Conservation (phyloP, 2,888 invertebrate species). For the Callyntrura sp. region DNA sequence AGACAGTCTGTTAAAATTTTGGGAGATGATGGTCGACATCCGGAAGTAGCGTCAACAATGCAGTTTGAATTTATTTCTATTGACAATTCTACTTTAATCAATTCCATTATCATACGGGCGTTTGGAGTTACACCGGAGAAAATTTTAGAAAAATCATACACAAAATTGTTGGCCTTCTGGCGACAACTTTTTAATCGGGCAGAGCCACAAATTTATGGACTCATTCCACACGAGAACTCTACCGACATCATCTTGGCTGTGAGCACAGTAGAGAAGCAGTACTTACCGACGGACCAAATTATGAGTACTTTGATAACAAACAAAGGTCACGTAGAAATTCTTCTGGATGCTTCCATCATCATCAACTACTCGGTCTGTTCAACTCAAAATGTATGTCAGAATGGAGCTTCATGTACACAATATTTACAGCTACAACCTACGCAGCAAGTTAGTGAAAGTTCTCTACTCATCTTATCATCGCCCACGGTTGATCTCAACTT, state of each 20-base stretch:
- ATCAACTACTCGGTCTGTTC: constrained; percentile 93
- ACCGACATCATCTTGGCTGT: constrained; percentile 91
- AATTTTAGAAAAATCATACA: constrained; percentile 92
- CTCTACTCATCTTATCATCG: constrained; percentile 92
- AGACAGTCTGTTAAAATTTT: constrained; percentile 89
- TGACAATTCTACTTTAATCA: constrained; percentile 92
- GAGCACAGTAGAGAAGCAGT: constrained; percentile 84
- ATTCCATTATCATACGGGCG: constrained; percentile 92
- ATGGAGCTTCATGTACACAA: constrained; percentile 92
- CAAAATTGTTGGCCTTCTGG: constrained; percentile 80
- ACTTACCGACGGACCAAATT: constrained; percentile 89
- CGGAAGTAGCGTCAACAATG: constrained; percentile 94
- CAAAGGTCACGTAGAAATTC: constrained; percentile 88
- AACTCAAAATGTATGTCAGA: constrained; percentile 88
- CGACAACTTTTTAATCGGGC: constrained; percentile 80
- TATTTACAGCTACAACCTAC: constrained; percentile 89
- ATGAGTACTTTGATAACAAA: constrained; percentile 89
- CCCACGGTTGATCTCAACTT: constrained; percentile 92
- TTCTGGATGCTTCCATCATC: constrained; percentile 88
- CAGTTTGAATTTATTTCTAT: constrained; percentile 93
- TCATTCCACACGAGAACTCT: constrained; percentile 89
- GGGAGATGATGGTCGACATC: constrained; percentile 96
- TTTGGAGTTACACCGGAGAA: constrained; percentile 90
- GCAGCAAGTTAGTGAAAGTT: constrained; percentile 92
- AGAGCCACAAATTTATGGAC: constrained; percentile 90